A percentile compares a stretch with the other conserved stretches of the same genome.
Evolutionary conservation across 2,888 invertebrate species (phyloP).

Genomic region (Heliothis peltigera): DNA sequence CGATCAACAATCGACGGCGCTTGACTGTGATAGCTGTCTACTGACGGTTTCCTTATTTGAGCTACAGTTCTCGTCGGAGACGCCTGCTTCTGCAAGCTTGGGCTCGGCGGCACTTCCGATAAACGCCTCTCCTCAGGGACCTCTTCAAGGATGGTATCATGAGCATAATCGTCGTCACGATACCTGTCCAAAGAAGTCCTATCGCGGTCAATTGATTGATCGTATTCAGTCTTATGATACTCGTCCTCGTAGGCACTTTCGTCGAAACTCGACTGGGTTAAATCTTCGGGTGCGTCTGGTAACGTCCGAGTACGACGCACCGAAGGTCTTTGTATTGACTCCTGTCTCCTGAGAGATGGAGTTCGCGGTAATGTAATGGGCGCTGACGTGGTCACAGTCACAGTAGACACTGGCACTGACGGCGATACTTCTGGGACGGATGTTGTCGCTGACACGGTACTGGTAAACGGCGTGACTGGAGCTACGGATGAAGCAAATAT

Average conservation of each 20-base stretch:
- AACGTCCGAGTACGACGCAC: slow-evolving; percentile 86
- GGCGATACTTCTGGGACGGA: slow-evolving; percentile 84
- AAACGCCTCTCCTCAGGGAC: slow-evolving; percentile 79
- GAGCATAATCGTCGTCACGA: slow-evolving; percentile 82
- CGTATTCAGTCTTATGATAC: slow-evolving; percentile 88
- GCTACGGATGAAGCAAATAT: slow-evolving; percentile 75
- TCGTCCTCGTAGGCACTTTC: slow-evolving; percentile 90
- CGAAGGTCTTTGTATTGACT: slow-evolving; percentile 87
- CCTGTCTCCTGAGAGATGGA: slow-evolving; percentile 85
- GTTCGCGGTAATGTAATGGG: slow-evolving; percentile 81
- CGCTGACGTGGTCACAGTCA: slow-evolving; percentile 79
- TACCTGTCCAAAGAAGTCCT: slow-evolving; percentile 85
- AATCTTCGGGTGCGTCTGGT: slow-evolving; percentile 87
- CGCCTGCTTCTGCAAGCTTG: slow-evolving; percentile 80
- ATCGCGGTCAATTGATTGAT: slow-evolving; percentile 83
- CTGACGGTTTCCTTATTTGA: slow-evolving; percentile 82
- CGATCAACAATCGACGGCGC: slow-evolving; percentile 84
- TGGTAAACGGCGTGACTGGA: slow-evolving; percentile 78
- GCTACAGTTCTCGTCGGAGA: slow-evolving; percentile 82
- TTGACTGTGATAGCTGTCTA: slow-evolving; percentile 87
- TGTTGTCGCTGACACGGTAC: slow-evolving; percentile 77
- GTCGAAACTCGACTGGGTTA: slow-evolving; percentile 82
- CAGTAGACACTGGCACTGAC: slow-evolving; percentile 78
- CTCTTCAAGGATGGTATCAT: slow-evolving; percentile 81
- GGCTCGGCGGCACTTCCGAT: slow-evolving; percentile 74